Evolutionary conservation across 2,113 vertebrate genomes (phyloP).

Genomic region (Brevimyrus niger): DNA sequence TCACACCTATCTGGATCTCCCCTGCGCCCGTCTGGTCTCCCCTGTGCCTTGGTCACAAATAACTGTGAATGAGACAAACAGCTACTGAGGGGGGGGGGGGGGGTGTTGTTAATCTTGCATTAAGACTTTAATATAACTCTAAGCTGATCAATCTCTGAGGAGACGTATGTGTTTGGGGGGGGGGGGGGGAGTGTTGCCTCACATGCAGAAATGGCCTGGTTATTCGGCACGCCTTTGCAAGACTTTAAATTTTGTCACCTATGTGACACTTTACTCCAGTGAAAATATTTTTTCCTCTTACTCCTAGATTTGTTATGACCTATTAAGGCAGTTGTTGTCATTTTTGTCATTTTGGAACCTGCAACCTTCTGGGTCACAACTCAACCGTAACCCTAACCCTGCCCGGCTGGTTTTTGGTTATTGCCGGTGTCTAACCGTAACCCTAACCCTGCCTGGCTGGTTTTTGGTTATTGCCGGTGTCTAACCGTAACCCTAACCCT

Average conservation of each 20-base stretch:
- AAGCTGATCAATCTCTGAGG: conserved; percentile 19
- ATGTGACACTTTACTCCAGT: background rate
- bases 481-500: too few relatives aligned
- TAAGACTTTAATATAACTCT: conserved; percentile 25
- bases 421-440: too few relatives aligned
- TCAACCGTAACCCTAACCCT: too few relatives aligned
- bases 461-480: too few relatives aligned
- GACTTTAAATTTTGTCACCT: background rate
- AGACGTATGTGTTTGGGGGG: background rate
- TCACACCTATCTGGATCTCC: too few relatives aligned
- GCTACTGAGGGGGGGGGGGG: background rate
- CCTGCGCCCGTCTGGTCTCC: too few relatives aligned
- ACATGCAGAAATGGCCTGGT: too few relatives aligned
- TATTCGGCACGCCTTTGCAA: background rate
- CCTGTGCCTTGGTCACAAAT: conserved; percentile 26
- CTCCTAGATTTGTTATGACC: background rate
- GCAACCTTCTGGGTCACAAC: background rate
- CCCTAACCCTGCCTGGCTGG: too few relatives aligned
- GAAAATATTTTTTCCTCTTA: background rate
- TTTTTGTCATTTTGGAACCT: background rate
- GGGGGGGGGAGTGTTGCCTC: too few relatives aligned
- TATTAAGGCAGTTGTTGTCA: background rate
- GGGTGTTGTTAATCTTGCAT: conserved; percentile 31
- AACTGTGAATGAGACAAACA: conserved; percentile 27
- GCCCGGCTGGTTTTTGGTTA: too few relatives aligned